A percentile compares a stretch with the other conserved stretches of the same genome.
phyloP scores from a whole-genome alignment of 1,140 invertebrate genomes.

The Neodiprion lecontei region DNA sequence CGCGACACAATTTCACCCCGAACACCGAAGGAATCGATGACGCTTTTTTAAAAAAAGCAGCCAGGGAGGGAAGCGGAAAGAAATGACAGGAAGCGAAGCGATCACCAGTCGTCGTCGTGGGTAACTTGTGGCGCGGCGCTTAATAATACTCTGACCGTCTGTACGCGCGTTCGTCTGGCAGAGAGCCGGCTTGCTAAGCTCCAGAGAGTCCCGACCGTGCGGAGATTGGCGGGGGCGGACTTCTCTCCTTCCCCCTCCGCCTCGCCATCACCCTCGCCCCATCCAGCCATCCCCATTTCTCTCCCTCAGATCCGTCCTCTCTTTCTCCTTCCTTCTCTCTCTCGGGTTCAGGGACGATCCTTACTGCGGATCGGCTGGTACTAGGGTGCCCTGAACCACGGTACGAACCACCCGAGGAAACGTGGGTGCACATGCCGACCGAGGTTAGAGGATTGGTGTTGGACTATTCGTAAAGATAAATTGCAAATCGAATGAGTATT shows the following conservation, averaged over 20 bases:
- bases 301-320: slow-evolving; percentile 13
- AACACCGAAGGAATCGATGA: too few species aligned
- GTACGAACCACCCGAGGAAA: not conserved
- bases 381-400: slow-evolving; percentile 4
- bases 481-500: too few species aligned
- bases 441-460: slow-evolving; percentile 20
- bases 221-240: slow-evolving; percentile 4
- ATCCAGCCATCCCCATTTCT: slow-evolving; percentile 13
- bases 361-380: slow-evolving; percentile 31
- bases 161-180: not conserved
- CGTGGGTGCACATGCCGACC: slow-evolving; percentile 9
- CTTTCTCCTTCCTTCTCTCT: slow-evolving; percentile 34
- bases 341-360: slow-evolving; percentile 54
- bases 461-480: too few species aligned
- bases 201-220: not conserved
- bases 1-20: too few species aligned
- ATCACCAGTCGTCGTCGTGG: not conserved
- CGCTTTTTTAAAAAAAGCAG: too few species aligned
- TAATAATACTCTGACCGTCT: not conserved
- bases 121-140: not conserved
- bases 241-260: slow-evolving; percentile 17
- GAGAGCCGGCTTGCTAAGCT: not conserved
- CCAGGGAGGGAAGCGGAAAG: too few species aligned
- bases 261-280: slow-evolving; percentile 10
- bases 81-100: not conserved